A percentile compares a stretch with the other conserved stretches of the same genome.
Conservation (phyloP, 1,140 invertebrate genomes). For the Drosophila simulans region DNA sequence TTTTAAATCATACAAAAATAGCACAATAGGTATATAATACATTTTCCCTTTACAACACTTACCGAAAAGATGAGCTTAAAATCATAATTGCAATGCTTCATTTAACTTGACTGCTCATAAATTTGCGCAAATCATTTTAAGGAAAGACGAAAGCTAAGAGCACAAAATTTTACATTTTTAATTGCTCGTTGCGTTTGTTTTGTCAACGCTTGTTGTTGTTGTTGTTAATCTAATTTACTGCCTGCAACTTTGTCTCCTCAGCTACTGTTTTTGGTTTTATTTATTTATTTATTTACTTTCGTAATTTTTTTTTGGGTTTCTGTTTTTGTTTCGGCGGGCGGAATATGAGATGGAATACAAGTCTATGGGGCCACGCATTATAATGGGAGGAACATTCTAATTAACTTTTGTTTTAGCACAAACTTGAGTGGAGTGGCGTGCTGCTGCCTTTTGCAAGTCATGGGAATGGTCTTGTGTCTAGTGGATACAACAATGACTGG, state of each 20-base stretch:
- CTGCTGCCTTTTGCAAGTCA: constrained; percentile 60
- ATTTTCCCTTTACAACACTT: background rate
- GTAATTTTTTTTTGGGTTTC: constrained; percentile 1
- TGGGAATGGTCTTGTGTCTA: constrained; percentile 55
- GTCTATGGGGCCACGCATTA: constrained; percentile 64
- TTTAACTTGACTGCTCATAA: constrained; percentile 53
- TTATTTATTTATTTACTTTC: background rate
- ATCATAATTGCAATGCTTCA: constrained; percentile 52
- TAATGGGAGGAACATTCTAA: constrained; percentile 75
- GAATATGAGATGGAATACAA: background rate
- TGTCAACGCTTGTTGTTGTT: constrained; percentile 67
- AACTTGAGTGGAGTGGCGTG: constrained; percentile 59
- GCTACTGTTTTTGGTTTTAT: constrained; percentile 40
- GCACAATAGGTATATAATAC: no score
- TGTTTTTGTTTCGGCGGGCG: constrained; percentile 17
- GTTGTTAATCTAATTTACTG: constrained; percentile 81
- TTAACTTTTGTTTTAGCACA: constrained; percentile 82
- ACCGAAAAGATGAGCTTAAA: constrained; percentile 11
- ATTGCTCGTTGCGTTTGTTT: constrained; percentile 76
- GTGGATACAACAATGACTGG: constrained; percentile 51
- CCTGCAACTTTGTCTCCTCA: constrained; percentile 74
- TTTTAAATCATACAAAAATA: no score
- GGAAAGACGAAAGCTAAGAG: constrained; percentile 35
- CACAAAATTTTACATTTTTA: constrained; percentile 74
- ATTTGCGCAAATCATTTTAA: constrained; percentile 55